Evolutionary conservation across 2,888 invertebrate species (phyloP).

Genomic region (Drosophila kanekoi): DNA sequence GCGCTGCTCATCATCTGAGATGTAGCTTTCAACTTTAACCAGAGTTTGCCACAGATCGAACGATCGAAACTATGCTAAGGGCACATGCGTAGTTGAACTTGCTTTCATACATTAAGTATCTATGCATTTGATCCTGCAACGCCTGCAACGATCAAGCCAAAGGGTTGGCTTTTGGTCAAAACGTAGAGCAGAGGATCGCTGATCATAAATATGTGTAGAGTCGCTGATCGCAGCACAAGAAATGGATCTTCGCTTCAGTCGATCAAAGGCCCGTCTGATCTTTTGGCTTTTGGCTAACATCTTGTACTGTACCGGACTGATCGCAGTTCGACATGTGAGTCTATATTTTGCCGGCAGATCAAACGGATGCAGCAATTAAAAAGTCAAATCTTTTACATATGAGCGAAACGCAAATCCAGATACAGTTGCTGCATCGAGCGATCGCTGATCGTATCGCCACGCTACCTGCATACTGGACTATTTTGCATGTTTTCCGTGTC

Average conservation of each 20-base stretch:
- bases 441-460: neutral
- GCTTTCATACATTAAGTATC: too few relatives aligned
- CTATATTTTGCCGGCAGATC: slow-evolving; percentile 12
- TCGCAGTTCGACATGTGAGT: neutral
- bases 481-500: neutral
- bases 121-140: too few relatives aligned
- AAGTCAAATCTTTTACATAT: slow-evolving; percentile 10
- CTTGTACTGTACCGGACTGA: neutral
- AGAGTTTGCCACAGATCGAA: slow-evolving; percentile 12
- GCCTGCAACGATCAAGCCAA: too few relatives aligned
- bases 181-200: too few relatives aligned
- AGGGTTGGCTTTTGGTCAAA: too few relatives aligned
- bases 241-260: too few relatives aligned
- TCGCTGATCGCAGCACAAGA: too few relatives aligned
- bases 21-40: neutral
- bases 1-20: neutral
- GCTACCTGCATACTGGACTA: slow-evolving; percentile 5
- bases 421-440: neutral
- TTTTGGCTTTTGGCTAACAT: too few relatives aligned
- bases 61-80: neutral
- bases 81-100: too few relatives aligned
- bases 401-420: neutral
- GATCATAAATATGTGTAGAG: too few relatives aligned
- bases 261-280: too few relatives aligned
- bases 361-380: slow-evolving; percentile 1